Conservation (phyloP, 2,888 invertebrate genomes). For the Gastrophysa polygoni region DNA sequence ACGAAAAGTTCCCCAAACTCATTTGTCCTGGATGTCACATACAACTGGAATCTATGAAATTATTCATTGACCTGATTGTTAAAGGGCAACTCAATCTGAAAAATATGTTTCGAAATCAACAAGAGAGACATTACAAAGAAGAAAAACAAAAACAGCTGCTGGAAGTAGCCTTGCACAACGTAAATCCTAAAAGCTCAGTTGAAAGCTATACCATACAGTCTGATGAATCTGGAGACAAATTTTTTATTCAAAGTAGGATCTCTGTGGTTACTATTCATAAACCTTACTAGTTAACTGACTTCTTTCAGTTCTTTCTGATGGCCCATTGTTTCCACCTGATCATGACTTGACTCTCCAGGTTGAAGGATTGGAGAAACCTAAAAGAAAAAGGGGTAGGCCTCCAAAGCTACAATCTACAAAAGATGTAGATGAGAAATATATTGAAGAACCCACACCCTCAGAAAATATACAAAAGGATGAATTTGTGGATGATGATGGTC, state of each 20-base stretch:
- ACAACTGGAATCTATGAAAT: conserved; percentile 74
- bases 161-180: conserved; percentile 51
- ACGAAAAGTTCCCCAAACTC: conserved; percentile 72
- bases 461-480: conserved; percentile 38
- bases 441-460: conserved; percentile 25
- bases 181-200: conserved; percentile 54
- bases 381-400: conserved; percentile 73
- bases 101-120: conserved; percentile 59
- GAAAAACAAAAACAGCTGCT: conserved; percentile 53
- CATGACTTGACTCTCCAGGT: conserved; percentile 70
- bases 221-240: conserved; percentile 57
- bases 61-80: conserved; percentile 74
- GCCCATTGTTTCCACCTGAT: conserved; percentile 68
- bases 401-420: conserved; percentile 60
- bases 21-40: conserved; percentile 80
- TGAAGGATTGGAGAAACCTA: conserved; percentile 70
- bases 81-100: conserved; percentile 70
- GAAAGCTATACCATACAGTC: conserved; percentile 52
- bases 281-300: not conserved
- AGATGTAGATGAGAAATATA: not conserved
- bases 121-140: conserved; percentile 54
- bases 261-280: not conserved
- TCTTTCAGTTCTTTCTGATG: conserved; percentile 55
- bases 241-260: conserved; percentile 61
- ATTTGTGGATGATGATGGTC: conserved; percentile 55